Base-by-base conservation (phyloP, 1,140 invertebrate genomes). In the Dendroctonus ponderosae region DNA sequence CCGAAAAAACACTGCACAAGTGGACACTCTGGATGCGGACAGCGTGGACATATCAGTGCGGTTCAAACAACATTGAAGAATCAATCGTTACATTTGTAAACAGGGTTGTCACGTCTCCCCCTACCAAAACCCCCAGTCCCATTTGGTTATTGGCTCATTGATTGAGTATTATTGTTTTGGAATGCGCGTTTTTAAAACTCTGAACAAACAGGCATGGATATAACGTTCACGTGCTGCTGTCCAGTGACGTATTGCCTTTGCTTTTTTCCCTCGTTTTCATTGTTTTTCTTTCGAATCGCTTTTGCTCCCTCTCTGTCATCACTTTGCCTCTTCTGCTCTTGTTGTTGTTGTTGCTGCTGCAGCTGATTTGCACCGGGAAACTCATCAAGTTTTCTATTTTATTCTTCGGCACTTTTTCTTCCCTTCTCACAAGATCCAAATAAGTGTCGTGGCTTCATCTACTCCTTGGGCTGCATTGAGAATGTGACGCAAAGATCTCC, bases 161-260 rank as follows among this genome's bases (percentile, higher is more conserved):
- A 79, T 79, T 79, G 77, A 79, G 76, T 79, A 79, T 79, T 78
- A 79, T 79, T 79, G 75, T 79, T 79, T 79, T 79, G 77, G 75
- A 77, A 77, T 79, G 77, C 77, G 77, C 77, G 76, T 79, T 79
- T 79, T 79, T 78, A 77, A 79, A 79, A 78, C 75, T 76, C 77
- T 75, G 75, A 73, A 78, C 72, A 77, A 77, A 77, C 73, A 78
- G 69, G 64, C 69, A 70, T 69, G 68, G 58, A 69, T 66, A 66
- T 68, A 69, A 69, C 64, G 43, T 59, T 66, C 66, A 66, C 68
- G 73, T 70, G 56, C 69, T 49, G 5, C 40, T 40, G 53, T 40
- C 53, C 56, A 67, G 72, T 77, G 74, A 77, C 73, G 74, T 72
- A 71, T 74, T 67, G 69, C 61, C 69, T 71, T 69, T 74, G 66